Percentiles rank a stretch among this genome's conserved stretches.
Evolutionary conservation across 2,113 vertebrate species (phyloP).

Genomic region (Hydrolagus affinis): DNA sequence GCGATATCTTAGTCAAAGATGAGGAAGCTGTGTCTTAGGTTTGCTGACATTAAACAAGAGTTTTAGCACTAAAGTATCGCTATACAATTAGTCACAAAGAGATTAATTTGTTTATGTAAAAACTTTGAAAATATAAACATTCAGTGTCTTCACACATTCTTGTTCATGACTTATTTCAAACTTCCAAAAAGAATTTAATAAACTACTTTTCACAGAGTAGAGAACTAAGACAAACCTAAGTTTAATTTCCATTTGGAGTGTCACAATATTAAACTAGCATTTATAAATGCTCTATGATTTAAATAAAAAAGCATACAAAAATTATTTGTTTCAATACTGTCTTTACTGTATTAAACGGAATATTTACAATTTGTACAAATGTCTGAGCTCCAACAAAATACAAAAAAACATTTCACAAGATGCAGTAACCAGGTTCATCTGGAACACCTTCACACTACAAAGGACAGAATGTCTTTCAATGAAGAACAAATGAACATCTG

Average conservation of each 20-base stretch:
- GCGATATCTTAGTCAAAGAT: not conserved
- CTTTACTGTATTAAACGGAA: conserved; percentile 86
- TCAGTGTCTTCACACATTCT: not conserved
- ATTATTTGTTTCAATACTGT: conserved; percentile 65
- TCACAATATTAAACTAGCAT: not conserved
- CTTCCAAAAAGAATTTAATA: not conserved
- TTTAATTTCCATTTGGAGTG: not conserved
- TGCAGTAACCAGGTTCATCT: conserved; percentile 60
- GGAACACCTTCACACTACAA: conserved; percentile 55
- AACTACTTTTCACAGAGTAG: not conserved
- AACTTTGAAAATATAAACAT: not conserved
- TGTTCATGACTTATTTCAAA: not conserved
- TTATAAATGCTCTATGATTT: not conserved
- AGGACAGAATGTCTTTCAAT: conserved; percentile 48
- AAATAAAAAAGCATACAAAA: conserved; percentile 54
- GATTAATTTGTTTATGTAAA: not conserved
- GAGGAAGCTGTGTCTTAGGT: not conserved
- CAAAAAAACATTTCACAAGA: conserved; percentile 65
- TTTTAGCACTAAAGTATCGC: not conserved
- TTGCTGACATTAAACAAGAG: not conserved
- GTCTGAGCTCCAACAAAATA: conserved; percentile 72
- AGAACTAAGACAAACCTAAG: too few relatives aligned
- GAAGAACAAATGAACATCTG: conserved; percentile 50
- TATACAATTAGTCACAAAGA: not conserved
- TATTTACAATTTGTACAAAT: conserved; percentile 96